Percentiles rank a stretch among this genome's conserved stretches.
phyloP scores from a whole-genome alignment of 2,113 vertebrate genomes.

The Triplophysa siluroides region DNA sequence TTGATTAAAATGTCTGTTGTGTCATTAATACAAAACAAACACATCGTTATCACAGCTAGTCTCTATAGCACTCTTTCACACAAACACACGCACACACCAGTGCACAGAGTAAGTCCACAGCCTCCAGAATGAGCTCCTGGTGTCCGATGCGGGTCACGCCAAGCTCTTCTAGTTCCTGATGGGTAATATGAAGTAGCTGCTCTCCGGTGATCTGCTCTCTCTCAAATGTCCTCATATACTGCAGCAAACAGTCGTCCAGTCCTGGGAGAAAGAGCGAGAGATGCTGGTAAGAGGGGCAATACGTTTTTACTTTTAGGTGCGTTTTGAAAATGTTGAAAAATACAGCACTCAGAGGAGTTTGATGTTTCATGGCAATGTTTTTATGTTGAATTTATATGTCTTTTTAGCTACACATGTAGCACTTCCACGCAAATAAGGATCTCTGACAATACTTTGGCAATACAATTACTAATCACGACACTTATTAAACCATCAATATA shows the following conservation, averaged over 20 bases:
- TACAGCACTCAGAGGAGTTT: no score
- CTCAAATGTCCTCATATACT: constrained; percentile 70
- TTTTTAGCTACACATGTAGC: no score
- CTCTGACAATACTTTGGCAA: no score
- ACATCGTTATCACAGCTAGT: constrained; percentile 45
- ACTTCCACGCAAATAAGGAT: no score
- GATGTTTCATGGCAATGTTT: no score
- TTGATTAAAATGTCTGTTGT: constrained; percentile 50
- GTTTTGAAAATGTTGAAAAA: no score
- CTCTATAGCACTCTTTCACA: neutral
- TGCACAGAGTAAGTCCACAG: constrained; percentile 58
- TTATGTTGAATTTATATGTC: no score
- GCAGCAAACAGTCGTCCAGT: constrained; percentile 57
- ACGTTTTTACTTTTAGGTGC: no score
- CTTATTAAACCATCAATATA: no score
- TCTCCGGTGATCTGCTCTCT: constrained; percentile 77
- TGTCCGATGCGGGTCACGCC: constrained; percentile 70
- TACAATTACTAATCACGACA: no score
- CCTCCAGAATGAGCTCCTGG: constrained; percentile 62
- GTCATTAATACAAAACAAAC: constrained; percentile 53
- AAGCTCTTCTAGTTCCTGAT: constrained; percentile 79
- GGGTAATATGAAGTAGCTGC: constrained; percentile 79
- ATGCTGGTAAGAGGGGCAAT: neutral
- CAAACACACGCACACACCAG: constrained; percentile 48
- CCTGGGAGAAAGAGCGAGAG: constrained; percentile 39